Evolutionary conservation across 2,888 invertebrate genomes (phyloP).

Genomic region (Didymodactylos carnosus): DNA sequence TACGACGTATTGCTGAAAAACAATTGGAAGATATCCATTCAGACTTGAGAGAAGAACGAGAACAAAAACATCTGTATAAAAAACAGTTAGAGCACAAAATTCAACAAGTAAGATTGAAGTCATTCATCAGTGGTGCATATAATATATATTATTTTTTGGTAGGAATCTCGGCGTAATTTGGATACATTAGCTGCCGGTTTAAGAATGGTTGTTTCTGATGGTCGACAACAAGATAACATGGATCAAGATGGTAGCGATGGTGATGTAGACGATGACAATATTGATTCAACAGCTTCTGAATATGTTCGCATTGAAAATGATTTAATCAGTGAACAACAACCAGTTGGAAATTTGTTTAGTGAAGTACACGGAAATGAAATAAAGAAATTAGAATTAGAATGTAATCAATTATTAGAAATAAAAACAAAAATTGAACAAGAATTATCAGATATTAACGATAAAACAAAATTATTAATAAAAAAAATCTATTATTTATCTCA

Average conservation of each 20-base stretch:
- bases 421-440: neutral
- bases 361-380: neutral
- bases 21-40: constrained; percentile 90
- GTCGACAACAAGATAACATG: neutral
- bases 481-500: neutral
- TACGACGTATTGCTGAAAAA: constrained; percentile 78
- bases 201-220: too few species aligned
- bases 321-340: neutral
- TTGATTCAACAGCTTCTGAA: neutral
- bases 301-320: neutral
- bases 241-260: neutral
- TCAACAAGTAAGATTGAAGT: neutral
- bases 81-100: constrained; percentile 61
- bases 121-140: too few species aligned
- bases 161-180: neutral
- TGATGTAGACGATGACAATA: neutral
- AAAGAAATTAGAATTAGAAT: neutral
- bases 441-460: neutral
- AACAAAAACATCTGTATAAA: constrained; percentile 81
- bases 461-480: neutral
- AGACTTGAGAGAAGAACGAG: constrained; percentile 76
- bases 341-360: neutral
- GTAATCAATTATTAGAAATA: neutral
- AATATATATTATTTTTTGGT: neutral
- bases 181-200: neutral